Percentiles rank a stretch among this genome's conserved stretches.
These are phyloP conservation scores for Bombycilla garrulus DNA, from an alignment of 2,113 vertebrate genomes.

Conservation along the genomic window DNA sequence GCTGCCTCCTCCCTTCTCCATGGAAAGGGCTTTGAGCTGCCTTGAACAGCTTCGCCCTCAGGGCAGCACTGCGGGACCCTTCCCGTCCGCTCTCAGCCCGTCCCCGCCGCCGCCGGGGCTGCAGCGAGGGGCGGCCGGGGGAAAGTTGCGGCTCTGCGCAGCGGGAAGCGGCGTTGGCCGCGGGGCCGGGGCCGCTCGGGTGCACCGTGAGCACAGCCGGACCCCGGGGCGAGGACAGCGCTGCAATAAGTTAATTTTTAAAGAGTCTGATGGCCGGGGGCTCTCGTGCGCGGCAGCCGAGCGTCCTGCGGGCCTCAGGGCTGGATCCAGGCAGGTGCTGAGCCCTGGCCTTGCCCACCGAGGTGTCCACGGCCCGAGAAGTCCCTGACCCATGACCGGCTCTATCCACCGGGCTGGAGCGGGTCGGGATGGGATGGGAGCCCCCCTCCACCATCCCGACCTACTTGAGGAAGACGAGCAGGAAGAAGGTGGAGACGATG, in stretches of 20 bases:
- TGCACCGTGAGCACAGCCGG: accelerated
- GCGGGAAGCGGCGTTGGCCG: too few relatives aligned
- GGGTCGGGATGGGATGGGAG: not conserved
- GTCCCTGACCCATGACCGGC: not conserved
- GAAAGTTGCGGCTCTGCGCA: not conserved
- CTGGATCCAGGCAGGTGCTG: not conserved
- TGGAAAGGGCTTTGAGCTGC: accelerated
- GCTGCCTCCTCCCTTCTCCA: not conserved
- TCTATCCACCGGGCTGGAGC: not conserved
- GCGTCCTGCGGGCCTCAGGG: not conserved
- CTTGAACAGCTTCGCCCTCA: accelerated
- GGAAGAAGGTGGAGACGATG: constrained; percentile 62
- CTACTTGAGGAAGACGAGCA: constrained; percentile 68
- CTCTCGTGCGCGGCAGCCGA: accelerated
- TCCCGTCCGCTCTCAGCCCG: accelerated
- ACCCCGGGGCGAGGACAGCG: not conserved
- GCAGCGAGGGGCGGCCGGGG: too few relatives aligned
- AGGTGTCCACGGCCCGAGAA: not conserved
- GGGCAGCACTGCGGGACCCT: accelerated
- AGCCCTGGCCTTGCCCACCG: not conserved
- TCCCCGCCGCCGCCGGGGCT: accelerated
- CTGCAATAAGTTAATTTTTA: not conserved
- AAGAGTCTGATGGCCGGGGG: not conserved
- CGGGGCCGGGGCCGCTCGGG: not conserved
- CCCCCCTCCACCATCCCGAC: not conserved